A percentile compares a stretch with the other conserved stretches of the same genome.
These are phyloP conservation scores for Meda fulgida DNA, from an alignment of 2,797 vertebrate species.

Conservation along the genomic window DNA sequence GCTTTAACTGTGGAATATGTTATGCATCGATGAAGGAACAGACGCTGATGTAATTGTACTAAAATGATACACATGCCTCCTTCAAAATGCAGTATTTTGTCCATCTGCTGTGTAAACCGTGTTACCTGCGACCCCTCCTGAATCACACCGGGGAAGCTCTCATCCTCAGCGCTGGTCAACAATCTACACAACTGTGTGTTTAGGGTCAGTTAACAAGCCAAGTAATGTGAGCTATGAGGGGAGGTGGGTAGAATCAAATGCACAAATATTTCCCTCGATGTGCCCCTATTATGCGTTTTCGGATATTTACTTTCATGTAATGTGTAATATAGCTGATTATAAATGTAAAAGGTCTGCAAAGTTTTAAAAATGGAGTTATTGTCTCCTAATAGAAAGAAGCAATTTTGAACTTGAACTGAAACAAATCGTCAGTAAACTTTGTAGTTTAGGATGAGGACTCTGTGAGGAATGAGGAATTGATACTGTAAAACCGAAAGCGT, in stretches of 20 bases:
- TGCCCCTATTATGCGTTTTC: neutral
- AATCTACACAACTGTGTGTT: slow-evolving; percentile 18
- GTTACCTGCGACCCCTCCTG: slow-evolving; percentile 30
- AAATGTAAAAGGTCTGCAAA: neutral
- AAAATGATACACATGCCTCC: slow-evolving; percentile 62
- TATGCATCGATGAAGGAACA: slow-evolving; percentile 62
- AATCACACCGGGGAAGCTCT: slow-evolving; percentile 30
- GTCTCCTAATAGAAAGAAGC: neutral
- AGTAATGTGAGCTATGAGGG: slow-evolving; percentile 7
- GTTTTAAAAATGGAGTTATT: neutral
- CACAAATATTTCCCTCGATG: slow-evolving; percentile 22
- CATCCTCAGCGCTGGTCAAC: neutral
- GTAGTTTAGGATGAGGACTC: neutral
- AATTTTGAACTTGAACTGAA: neutral
- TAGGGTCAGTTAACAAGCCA: slow-evolving; percentile 10
- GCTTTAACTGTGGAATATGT: slow-evolving; percentile 54
- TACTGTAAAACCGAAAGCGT: neutral
- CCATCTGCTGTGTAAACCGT: slow-evolving; percentile 59
- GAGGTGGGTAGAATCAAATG: slow-evolving; percentile 11
- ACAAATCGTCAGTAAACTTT: neutral
- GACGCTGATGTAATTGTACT: slow-evolving; percentile 65
- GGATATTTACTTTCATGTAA: neutral
- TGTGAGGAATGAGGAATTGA: too few species aligned
- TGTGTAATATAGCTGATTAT: neutral
- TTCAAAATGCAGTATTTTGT: slow-evolving; percentile 53